Percentiles rank a stretch among this genome's conserved stretches.
Conservation (phyloP, 2,113 vertebrate species). For the Chiloscyllium plagiosum region DNA sequence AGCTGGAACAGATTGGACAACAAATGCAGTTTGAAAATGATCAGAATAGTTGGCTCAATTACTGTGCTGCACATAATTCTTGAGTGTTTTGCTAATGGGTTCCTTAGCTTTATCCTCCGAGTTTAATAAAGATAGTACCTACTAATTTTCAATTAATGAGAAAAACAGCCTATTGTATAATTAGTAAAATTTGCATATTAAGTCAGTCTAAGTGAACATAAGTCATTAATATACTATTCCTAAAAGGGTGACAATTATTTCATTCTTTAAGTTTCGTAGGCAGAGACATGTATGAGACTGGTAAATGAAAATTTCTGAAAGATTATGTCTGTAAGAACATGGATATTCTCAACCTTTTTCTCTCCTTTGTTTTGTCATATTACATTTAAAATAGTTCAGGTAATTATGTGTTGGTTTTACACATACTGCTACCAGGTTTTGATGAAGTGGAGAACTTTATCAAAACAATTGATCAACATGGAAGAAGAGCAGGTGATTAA, state of each 20-base stretch:
- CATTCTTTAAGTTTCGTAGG: slow-evolving; percentile 10
- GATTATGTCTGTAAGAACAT: not conserved
- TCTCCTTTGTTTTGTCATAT: not conserved
- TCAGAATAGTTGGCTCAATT: not conserved
- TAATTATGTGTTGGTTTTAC: not conserved
- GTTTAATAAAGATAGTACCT: not conserved
- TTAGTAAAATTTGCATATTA: slow-evolving; percentile 24
- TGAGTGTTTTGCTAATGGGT: not conserved
- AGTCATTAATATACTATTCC: slow-evolving; percentile 29
- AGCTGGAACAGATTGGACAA: not conserved
- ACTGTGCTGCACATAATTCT: not conserved
- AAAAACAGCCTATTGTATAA: slow-evolving; percentile 10
- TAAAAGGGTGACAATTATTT: not conserved
- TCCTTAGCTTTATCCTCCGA: not conserved
- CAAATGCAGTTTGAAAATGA: not conserved
- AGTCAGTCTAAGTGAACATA: not conserved
- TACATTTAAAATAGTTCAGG: not conserved
- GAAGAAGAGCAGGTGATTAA: not conserved
- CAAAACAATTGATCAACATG: not conserved
- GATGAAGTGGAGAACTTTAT: not conserved
- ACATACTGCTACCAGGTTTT: not conserved
- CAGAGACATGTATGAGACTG: not conserved
- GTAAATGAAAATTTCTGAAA: slow-evolving; percentile 14
- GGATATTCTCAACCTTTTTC: not conserved
- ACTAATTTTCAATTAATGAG: not conserved